Evolutionary conservation across 2,113 vertebrate genomes (phyloP).

Genomic region (Pseudopodoces humilis): DNA sequence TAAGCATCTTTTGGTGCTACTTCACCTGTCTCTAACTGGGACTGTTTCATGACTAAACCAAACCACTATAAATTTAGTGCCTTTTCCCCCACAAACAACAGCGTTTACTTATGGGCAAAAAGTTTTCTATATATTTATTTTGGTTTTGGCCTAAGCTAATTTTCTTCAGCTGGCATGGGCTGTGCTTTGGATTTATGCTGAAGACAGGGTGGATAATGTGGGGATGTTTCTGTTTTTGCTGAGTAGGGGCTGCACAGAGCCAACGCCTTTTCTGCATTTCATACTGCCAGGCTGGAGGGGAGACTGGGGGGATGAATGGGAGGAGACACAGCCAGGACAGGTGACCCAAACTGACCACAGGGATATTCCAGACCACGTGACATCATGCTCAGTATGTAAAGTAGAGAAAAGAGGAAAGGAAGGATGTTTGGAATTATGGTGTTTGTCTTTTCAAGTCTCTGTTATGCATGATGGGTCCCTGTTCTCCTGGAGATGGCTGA

Average conservation of each 20-base stretch:
- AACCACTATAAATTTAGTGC: background rate
- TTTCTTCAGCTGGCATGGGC: background rate
- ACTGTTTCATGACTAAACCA: background rate
- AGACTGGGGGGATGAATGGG: fast-evolving
- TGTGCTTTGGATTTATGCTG: background rate
- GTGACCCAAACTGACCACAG: background rate
- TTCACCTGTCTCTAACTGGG: background rate
- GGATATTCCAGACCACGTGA: background rate
- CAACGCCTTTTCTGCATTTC: background rate
- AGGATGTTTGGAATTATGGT: background rate
- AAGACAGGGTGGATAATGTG: background rate
- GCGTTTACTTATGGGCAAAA: background rate
- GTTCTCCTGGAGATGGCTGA: background rate
- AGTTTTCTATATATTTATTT: background rate
- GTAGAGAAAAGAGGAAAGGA: background rate
- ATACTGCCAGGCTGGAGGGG: fast-evolving
- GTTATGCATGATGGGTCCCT: background rate
- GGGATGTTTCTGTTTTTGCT: background rate
- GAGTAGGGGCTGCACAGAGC: background rate
- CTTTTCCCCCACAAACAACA: background rate
- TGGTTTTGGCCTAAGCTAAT: background rate
- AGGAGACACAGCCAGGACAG: background rate
- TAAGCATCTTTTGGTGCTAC: background rate
- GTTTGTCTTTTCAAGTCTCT: background rate
- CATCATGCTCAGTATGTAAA: background rate